These are phyloP conservation scores for Luscinia luscinia DNA, from an alignment of 2,797 vertebrate species.

Conservation along the genomic window DNA sequence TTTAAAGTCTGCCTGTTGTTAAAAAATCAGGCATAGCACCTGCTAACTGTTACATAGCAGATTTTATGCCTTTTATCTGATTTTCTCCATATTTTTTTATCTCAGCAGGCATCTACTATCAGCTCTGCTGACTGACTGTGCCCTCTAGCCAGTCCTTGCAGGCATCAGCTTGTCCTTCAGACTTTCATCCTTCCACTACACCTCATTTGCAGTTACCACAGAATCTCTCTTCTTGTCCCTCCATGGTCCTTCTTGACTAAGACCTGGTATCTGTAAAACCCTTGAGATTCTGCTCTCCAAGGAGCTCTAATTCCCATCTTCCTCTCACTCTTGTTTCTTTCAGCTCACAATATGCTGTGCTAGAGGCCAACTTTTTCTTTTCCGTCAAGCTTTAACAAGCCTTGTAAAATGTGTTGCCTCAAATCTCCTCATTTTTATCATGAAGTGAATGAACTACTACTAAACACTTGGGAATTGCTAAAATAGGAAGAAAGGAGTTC, in stretches of 20 bases:
- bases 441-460: conserved; percentile 44
- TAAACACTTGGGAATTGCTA: conserved; percentile 20
- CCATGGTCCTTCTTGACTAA: background rate
- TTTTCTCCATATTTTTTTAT: conserved; percentile 62
- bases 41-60: conserved; percentile 26
- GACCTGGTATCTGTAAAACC: conserved; percentile 6
- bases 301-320: conserved; percentile 60
- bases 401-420: conserved; percentile 62
- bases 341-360: conserved; percentile 45
- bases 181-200: conserved; percentile 15
- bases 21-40: conserved; percentile 36
- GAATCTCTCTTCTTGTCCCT: conserved; percentile 32
- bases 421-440: conserved; percentile 67
- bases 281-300: conserved; percentile 56
- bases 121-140: conserved; percentile 45
- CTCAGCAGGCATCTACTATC: conserved; percentile 34
- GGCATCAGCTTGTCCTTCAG: conserved; percentile 38
- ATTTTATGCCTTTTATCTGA: conserved; percentile 67
- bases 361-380: conserved; percentile 49
- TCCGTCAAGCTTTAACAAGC: conserved; percentile 66
- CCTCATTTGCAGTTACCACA: conserved; percentile 1
- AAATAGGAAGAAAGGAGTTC: background rate
- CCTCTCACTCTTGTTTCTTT: conserved; percentile 59
- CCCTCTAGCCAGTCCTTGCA: conserved; percentile 34
- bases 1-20: conserved; percentile 21